Conservation (phyloP, 2,113 vertebrate genomes). For the Jacana jacana region DNA sequence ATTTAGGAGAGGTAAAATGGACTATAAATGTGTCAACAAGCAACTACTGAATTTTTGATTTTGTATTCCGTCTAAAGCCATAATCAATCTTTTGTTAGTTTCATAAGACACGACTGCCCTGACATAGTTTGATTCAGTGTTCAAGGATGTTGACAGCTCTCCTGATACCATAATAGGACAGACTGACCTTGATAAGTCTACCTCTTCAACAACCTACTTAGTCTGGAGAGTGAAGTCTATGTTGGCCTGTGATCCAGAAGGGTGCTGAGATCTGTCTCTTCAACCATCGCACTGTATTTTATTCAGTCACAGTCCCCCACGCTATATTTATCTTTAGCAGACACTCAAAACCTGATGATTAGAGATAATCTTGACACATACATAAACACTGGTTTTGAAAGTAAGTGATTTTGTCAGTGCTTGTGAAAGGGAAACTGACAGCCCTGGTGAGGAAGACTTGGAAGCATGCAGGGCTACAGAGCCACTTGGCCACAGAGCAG, state of each 20-base stretch:
- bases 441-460: background rate
- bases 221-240: background rate
- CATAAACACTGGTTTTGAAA: background rate
- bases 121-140: background rate
- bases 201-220: background rate
- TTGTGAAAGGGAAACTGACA: background rate
- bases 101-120: background rate
- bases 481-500: background rate
- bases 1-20: background rate
- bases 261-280: background rate
- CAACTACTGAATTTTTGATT: background rate
- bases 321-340: background rate
- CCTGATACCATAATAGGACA: background rate
- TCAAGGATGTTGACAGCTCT: background rate
- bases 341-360: background rate
- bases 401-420: background rate
- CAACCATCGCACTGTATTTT: background rate
- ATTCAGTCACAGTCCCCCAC: fast-evolving
- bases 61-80: background rate
- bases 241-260: background rate
- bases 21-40: background rate
- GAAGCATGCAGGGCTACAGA: background rate
- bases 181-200: background rate
- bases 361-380: background rate
- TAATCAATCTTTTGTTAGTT: background rate